These are phyloP conservation scores for Heteractis magnifica DNA, from an alignment of 92 coral and sea anemone genomes.

Conservation along the genomic window DNA sequence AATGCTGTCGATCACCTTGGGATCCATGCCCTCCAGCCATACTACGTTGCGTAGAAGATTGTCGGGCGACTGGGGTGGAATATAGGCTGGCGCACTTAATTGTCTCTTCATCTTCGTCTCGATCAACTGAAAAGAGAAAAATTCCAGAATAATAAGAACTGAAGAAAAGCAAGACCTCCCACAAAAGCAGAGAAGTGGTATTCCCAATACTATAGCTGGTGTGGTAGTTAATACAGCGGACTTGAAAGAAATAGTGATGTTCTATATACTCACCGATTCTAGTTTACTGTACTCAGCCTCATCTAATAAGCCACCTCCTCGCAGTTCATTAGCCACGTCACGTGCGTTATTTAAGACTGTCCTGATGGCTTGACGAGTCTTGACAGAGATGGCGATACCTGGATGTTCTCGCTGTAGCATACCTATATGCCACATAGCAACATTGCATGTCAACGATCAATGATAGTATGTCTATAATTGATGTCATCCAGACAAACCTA, in stretches of 20 bases:
- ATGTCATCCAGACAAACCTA: no score
- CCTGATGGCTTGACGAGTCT: slow-evolving; percentile 96
- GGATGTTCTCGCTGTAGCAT: slow-evolving; percentile 95
- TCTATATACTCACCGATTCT: slow-evolving; percentile 68
- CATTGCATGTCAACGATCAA: no score
- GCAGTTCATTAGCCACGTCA: slow-evolving; percentile 83
- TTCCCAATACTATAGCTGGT: no score
- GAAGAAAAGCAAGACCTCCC: background rate
- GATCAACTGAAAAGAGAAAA: slow-evolving; percentile 56
- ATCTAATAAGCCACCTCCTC: slow-evolving; percentile 92
- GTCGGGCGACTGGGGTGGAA: slow-evolving; percentile 82
- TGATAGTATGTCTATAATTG: no score
- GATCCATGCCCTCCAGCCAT: slow-evolving; percentile 90
- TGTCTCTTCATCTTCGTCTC: slow-evolving; percentile 97
- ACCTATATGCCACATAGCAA: slow-evolving; percentile 49
- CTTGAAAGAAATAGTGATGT: no score
- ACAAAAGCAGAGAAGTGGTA: no score
- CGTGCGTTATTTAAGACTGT: slow-evolving; percentile 92
- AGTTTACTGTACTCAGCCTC: slow-evolving; percentile 89
- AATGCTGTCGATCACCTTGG: slow-evolving; percentile 73
- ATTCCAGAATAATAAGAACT: background rate
- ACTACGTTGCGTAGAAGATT: slow-evolving; percentile 79
- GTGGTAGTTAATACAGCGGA: no score
- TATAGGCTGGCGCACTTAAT: slow-evolving; percentile 89
- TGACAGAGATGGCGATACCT: slow-evolving; percentile 95